phyloP scores from a whole-genome alignment of 2,888 invertebrate species.

The Amitus sp. region DNA sequence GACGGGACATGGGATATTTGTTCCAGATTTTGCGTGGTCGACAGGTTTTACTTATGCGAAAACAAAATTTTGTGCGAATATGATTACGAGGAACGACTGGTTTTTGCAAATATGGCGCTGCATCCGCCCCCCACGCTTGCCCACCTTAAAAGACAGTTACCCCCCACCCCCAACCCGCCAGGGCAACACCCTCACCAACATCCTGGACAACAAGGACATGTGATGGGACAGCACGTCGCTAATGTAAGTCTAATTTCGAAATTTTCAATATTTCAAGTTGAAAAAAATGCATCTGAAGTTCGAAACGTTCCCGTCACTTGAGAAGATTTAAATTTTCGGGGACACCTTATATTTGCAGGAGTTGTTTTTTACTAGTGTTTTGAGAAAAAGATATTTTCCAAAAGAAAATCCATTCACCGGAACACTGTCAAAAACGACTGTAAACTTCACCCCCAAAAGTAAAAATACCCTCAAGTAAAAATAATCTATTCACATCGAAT shows the following conservation, averaged over 20 bases:
- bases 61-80: constrained; percentile 98
- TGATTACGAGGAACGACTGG: constrained; percentile 95
- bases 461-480: too few species aligned
- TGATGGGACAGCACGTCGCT: constrained; percentile 57
- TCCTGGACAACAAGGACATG: constrained; percentile 54
- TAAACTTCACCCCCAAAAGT: too few species aligned
- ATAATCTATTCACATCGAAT: too few species aligned
- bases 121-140: constrained; percentile 83
- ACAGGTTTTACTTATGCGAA: constrained; percentile 95
- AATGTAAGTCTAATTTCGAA: constrained; percentile 56
- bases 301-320: too few species aligned
- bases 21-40: constrained; percentile 82
- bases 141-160: constrained; percentile 78
- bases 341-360: too few species aligned
- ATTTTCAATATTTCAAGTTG: not conserved
- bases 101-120: constrained; percentile 95
- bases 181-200: constrained; percentile 56
- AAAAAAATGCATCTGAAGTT: too few species aligned
- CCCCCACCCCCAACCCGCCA: constrained; percentile 60
- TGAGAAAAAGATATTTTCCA: too few species aligned
- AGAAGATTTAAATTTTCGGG: too few species aligned
- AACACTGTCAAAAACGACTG: too few species aligned
- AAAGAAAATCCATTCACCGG: too few species aligned
- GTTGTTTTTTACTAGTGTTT: too few species aligned
- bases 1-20: too few species aligned